phyloP scores from a whole-genome alignment of 1,140 invertebrate genomes.

The Bradysia coprophila region DNA sequence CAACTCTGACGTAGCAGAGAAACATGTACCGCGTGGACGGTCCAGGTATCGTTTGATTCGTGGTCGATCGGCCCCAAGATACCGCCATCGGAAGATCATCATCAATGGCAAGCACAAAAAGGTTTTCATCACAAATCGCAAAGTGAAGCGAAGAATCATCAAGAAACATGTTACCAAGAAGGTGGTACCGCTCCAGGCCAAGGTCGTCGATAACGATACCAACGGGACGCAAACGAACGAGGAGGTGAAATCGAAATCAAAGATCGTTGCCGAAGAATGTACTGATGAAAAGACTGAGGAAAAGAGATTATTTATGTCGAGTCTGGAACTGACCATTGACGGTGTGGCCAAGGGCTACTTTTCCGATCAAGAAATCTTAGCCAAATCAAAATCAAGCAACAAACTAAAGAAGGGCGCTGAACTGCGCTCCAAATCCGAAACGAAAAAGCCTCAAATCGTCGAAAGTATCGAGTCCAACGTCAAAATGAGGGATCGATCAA shows the following conservation, averaged over 20 bases:
- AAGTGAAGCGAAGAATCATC: not conserved
- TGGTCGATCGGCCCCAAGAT: not conserved
- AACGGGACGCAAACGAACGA: not conserved
- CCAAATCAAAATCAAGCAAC: conserved; percentile 1
- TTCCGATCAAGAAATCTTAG: conserved; percentile 14
- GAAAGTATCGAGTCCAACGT: not conserved
- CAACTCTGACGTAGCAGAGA: conserved; percentile 1
- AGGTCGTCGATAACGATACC: not conserved
- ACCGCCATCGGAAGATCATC: conserved; percentile 5
- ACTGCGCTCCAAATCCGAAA: conserved; percentile 22
- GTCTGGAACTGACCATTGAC: conserved; percentile 9
- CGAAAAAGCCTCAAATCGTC: conserved; percentile 9
- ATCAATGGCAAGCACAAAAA: conserved; percentile 1
- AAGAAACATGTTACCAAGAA: not conserved
- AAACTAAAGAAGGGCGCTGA: conserved; percentile 6
- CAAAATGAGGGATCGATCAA: conserved; percentile 1
- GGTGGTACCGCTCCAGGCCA: no score
- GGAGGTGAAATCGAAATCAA: not conserved
- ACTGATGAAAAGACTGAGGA: conserved; percentile 5
- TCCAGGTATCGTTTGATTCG: not conserved
- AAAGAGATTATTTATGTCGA: conserved; percentile 5
- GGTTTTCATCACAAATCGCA: not conserved
- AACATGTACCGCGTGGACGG: not conserved
- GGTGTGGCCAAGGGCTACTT: conserved; percentile 17
- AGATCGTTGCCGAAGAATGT: conserved; percentile 1